Conservation (phyloP, 2,888 invertebrate species). For the Cacoxenus indagator region DNA sequence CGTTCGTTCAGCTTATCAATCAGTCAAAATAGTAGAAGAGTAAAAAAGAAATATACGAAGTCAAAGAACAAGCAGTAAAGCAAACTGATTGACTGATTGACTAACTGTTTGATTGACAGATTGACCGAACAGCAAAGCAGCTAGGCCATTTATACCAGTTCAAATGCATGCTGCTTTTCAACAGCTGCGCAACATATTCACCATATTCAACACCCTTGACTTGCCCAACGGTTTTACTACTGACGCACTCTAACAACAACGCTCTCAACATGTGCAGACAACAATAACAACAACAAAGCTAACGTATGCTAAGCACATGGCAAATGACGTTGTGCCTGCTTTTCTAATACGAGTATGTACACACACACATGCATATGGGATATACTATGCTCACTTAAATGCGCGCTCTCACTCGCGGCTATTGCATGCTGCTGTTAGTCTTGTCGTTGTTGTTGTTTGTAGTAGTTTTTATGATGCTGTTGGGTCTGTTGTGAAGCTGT, state of each 20-base stretch:
- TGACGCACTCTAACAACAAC: too few relatives aligned
- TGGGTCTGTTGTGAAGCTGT: background rate
- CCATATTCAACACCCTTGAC: background rate
- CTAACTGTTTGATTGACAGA: background rate
- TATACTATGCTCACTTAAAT: background rate
- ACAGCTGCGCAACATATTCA: background rate
- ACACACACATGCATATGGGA: background rate
- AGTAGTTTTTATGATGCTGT: background rate
- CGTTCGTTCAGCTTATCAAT: constrained; percentile 5
- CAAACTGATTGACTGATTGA: background rate
- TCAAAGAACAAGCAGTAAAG: background rate
- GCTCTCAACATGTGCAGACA: background rate
- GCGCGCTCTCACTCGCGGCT: background rate
- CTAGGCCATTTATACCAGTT: too few relatives aligned
- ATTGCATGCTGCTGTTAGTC: background rate
- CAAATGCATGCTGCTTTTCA: background rate
- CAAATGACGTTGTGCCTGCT: background rate
- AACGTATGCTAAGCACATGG: background rate
- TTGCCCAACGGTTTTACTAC: background rate
- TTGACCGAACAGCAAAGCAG: background rate
- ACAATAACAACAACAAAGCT: background rate
- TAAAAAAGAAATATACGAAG: background rate
- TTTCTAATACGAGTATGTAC: background rate
- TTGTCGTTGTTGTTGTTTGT: background rate
- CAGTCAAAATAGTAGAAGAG: background rate